Evolutionary conservation across 2,888 invertebrate genomes (phyloP).

Genomic region (Lumbricus terrestris): DNA sequence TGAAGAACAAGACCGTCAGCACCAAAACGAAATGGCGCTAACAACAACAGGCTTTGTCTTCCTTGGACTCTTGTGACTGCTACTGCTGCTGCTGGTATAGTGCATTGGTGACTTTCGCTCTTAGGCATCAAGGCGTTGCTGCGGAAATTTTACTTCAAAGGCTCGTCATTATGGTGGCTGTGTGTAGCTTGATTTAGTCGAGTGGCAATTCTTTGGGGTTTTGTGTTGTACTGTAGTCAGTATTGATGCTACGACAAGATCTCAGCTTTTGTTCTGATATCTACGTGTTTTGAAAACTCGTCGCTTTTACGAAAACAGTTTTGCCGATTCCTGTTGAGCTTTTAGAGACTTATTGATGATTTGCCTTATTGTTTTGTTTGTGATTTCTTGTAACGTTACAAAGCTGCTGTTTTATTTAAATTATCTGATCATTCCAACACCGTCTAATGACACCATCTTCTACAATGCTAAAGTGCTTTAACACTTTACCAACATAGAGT

Average conservation of each 20-base stretch:
- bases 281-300: not conserved
- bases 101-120: not conserved
- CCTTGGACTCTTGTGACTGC: not conserved
- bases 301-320: not conserved
- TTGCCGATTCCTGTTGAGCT: not conserved
- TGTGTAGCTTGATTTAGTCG: too few species aligned
- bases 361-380: not conserved
- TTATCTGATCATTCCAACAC: not conserved
- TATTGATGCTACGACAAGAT: not conserved
- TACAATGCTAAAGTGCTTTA: not conserved
- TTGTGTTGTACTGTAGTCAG: not conserved
- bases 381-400: not conserved
- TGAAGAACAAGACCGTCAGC: not conserved
- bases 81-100: not conserved
- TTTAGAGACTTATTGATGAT: not conserved
- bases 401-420: slow-evolving; percentile 3
- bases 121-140: not conserved
- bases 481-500: too few species aligned
- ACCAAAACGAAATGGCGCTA: not conserved
- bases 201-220: not conserved
- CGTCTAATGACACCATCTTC: not conserved
- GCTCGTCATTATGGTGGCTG: too few species aligned
- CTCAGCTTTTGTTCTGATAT: not conserved
- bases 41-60: not conserved
- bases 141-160: not conserved